Base-by-base conservation (phyloP, 1,140 invertebrate genomes). In the Maconellicoccus hirsutus region DNA sequence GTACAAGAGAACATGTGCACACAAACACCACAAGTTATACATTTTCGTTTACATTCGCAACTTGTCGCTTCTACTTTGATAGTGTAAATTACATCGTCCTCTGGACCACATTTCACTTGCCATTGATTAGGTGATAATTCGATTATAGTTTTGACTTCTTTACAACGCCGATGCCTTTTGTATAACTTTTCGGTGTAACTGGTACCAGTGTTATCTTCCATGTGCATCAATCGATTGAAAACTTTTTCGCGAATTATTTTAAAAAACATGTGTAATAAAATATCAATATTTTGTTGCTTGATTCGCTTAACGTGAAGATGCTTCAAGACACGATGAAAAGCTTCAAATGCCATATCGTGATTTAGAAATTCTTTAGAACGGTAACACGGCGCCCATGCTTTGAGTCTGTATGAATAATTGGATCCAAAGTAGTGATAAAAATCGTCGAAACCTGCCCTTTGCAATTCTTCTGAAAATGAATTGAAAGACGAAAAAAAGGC, bases 321-420 rank as follows among this genome's bases (percentile, higher is more conserved):
- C 10, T 71, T 71, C 22, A 71, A 29, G 1, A 71, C 16, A 61
- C 59, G 52, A 71, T 71, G 70, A 22, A 61, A 71, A 29, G 42
- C 23, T 71, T 71, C 70, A 7, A 71, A 21, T 6, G 26, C 52
- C 70, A 71, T 63, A 63, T 63, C 29, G 22, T 38, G 22, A 42
- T 71, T 63, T 1, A 38, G 4, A 66, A 38, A 59, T 29, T 14
- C 16, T 61, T 59, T 29, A 19, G 61, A 23, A 26, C 61, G 61
- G 22, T 66, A 66, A 66, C 61, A 66, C 10, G 61, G 10, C 1
- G 61, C 61, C 61, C 61, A 66, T 23, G 19, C 61, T 26, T 66
- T 16, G 10, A 26, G 61, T 66, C 22, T 10, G 8, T 19, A 23
- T 10, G 8, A 19, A 22, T 71, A 71, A 26, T 71, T 52, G 26